These are phyloP conservation scores for Pseudochaenichthys georgianus DNA, from an alignment of 2,797 vertebrate genomes.

Conservation along the genomic window DNA sequence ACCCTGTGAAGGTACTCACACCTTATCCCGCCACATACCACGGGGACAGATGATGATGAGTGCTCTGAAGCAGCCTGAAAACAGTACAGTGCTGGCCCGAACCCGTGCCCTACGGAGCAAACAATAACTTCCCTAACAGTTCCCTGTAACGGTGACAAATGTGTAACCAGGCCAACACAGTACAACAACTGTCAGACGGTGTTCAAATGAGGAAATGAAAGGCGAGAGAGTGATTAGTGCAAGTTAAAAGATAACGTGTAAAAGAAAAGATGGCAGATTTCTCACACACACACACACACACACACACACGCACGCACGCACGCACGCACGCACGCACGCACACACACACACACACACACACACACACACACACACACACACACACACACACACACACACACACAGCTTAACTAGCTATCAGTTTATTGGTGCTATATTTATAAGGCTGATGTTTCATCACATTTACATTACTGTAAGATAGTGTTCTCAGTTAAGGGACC, in stretches of 20 bases:
- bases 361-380: slow-evolving; percentile 18
- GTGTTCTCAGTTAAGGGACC: slow-evolving; percentile 68
- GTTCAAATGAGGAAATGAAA: slow-evolving; percentile 39
- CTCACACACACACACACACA: background rate
- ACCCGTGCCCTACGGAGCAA: slow-evolving; percentile 36
- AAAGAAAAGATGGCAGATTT: slow-evolving; percentile 15
- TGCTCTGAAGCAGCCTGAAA: slow-evolving; percentile 50
- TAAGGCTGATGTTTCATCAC: too few relatives aligned
- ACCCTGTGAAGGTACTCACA: slow-evolving; percentile 56
- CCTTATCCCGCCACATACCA: slow-evolving; percentile 49
- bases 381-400: background rate
- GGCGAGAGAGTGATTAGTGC: slow-evolving; percentile 31
- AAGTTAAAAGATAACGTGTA: slow-evolving; percentile 25
- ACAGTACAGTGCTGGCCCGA: slow-evolving; percentile 32
- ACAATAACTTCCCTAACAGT: slow-evolving; percentile 56
- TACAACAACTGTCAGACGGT: slow-evolving; percentile 6
- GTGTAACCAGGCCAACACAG: slow-evolving; percentile 44
- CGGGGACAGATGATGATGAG: slow-evolving; percentile 48
- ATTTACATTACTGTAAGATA: slow-evolving; percentile 17
- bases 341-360: background rate
- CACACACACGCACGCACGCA: too few relatives aligned
- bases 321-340: background rate
- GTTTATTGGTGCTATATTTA: too few relatives aligned
- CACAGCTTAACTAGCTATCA: background rate
- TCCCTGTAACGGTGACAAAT: slow-evolving; percentile 59